Percentiles rank a stretch among this genome's conserved stretches.
phyloP scores from a whole-genome alignment of 1,140 invertebrate genomes.

The Scaptomyza pallida region DNA sequence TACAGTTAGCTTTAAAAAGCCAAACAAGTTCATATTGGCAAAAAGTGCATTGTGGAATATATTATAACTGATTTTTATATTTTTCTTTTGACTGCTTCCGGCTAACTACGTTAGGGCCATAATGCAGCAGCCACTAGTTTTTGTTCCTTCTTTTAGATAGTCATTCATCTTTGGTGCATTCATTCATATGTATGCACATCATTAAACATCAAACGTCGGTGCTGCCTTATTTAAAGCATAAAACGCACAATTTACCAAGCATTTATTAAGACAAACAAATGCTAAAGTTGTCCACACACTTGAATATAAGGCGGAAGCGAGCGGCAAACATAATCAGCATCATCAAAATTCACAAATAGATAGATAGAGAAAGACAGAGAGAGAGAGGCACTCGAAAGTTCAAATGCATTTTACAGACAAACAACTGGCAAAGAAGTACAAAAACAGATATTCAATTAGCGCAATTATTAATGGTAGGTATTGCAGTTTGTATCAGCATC shows the following conservation, averaged over 20 bases:
- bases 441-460: constrained; percentile 51
- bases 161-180: not conserved
- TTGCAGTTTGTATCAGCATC: constrained; percentile 33
- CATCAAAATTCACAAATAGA: constrained; percentile 7
- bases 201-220: constrained; percentile 63
- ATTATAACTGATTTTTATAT: not conserved
- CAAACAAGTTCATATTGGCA: constrained; percentile 2
- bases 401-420: constrained; percentile 45
- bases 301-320: constrained; percentile 41
- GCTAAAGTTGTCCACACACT: constrained; percentile 43
- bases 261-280: constrained; percentile 63
- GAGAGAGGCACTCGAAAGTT: constrained; percentile 57
- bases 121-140: constrained; percentile 1
- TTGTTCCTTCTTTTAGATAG: not conserved
- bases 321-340: constrained; percentile 65
- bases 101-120: not conserved
- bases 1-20: constrained; percentile 39
- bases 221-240: constrained; percentile 69
- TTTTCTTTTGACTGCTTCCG: constrained; percentile 2
- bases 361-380: not conserved
- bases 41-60: not conserved
- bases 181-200: constrained; percentile 21
- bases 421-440: not conserved
- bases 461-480: constrained; percentile 49
- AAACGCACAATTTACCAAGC: constrained; percentile 70